These are phyloP conservation scores for Megastigmus dorsalis DNA, from an alignment of 2,888 invertebrate genomes.

Conservation along the genomic window DNA sequence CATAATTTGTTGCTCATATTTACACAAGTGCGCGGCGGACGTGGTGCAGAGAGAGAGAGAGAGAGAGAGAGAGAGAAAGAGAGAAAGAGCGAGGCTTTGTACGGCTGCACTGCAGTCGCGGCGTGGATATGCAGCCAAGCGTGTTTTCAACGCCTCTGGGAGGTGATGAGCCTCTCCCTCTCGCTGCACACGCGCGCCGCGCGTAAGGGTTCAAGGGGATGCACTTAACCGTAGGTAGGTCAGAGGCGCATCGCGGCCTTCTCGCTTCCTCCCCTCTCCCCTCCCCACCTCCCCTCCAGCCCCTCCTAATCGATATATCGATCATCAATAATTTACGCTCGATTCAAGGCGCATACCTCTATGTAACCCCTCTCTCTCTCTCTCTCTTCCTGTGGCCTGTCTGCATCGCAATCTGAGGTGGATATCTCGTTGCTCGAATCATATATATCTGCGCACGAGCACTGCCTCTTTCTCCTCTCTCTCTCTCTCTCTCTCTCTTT, in stretches of 20 bases:
- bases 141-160: conserved; percentile 32
- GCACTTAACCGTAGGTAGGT: conserved; percentile 55
- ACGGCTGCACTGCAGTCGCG: too few species aligned
- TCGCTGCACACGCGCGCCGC: background rate
- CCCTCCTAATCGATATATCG: conserved; percentile 56
- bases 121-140: background rate
- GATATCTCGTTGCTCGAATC: conserved; percentile 54
- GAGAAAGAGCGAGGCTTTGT: too few species aligned
- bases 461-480: too few species aligned
- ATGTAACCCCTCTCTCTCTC: background rate
- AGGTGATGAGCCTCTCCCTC: background rate
- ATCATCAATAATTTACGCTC: conserved; percentile 59
- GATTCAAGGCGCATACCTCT: too few species aligned
- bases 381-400: background rate
- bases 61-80: too few species aligned
- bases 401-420: conserved; percentile 48
- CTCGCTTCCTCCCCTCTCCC: conserved; percentile 8
- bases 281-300: background rate
- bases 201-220: conserved; percentile 46
- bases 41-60: too few species aligned
- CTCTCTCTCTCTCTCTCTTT: background rate
- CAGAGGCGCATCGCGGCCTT: conserved; percentile 50
- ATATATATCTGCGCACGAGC: conserved; percentile 30
- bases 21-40: conserved; percentile 28
- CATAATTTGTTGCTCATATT: conserved; percentile 49